Percentiles rank a stretch among this genome's conserved stretches.
phyloP scores from a whole-genome alignment of 92 coral and sea anemone species.

The Chrysogorgia sp. region DNA sequence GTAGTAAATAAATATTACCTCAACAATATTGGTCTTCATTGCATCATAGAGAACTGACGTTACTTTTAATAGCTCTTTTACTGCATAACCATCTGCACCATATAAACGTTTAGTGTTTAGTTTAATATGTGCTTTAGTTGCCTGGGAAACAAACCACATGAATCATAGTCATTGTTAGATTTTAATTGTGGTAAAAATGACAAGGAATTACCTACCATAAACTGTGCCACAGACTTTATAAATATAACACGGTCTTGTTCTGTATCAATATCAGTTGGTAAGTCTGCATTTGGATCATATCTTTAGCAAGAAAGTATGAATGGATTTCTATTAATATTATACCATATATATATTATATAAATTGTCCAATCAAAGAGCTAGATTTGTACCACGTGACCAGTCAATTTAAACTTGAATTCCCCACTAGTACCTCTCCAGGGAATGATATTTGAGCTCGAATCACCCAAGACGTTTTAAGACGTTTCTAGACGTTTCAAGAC shows the following conservation, averaged over 20 bases:
- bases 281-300: slow-evolving; percentile 96
- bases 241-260: slow-evolving; percentile 96
- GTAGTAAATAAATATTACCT: slow-evolving; percentile 54
- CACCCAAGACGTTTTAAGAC: too few relatives aligned
- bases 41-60: slow-evolving; percentile 93
- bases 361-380: too few relatives aligned
- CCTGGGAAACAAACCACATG: slow-evolving; percentile 58
- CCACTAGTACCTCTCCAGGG: too few relatives aligned
- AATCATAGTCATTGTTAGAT: background rate
- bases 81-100: slow-evolving; percentile 99
- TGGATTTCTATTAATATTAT: slow-evolving; percentile 9
- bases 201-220: slow-evolving; percentile 86
- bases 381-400: too few relatives aligned
- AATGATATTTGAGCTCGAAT: too few relatives aligned
- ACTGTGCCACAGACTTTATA: slow-evolving; percentile 94
- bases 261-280: slow-evolving; percentile 94
- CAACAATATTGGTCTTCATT: slow-evolving; percentile 85
- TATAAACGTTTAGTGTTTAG: slow-evolving; percentile 95
- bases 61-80: slow-evolving; percentile 93
- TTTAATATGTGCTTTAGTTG: slow-evolving; percentile 98
- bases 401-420: too few relatives aligned
- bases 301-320: slow-evolving; percentile 40
- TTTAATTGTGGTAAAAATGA: too few relatives aligned
- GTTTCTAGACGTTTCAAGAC: too few relatives aligned
- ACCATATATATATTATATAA: background rate